A percentile compares a stretch with the other conserved stretches of the same genome.
These are phyloP conservation scores for Paracentrotus lividus DNA, from an alignment of 53 echinoderm and acorn worm species.

Conservation along the genomic window DNA sequence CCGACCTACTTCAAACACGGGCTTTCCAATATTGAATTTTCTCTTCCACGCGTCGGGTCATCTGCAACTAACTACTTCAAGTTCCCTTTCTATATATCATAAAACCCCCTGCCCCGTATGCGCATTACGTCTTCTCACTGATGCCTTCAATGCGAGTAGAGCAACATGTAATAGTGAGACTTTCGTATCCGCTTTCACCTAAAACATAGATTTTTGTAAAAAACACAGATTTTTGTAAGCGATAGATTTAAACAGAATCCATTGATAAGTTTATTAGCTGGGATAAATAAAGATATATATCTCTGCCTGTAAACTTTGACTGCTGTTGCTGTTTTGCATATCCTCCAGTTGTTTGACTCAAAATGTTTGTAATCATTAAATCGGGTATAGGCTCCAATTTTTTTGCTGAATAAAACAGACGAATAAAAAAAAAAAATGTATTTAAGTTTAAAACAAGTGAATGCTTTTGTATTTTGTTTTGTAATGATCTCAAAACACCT, in stretches of 20 bases:
- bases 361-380: too few relatives aligned
- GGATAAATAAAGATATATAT: too few relatives aligned
- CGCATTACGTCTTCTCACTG: slow-evolving; percentile 4
- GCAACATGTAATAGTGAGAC: slow-evolving; percentile 43
- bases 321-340: too few relatives aligned
- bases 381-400: too few relatives aligned
- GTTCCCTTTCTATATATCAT: neutral
- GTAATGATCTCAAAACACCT: too few relatives aligned
- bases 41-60: neutral
- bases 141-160: neutral
- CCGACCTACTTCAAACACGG: slow-evolving; percentile 63
- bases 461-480: too few relatives aligned
- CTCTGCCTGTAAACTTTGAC: too few relatives aligned
- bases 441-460: too few relatives aligned
- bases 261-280: neutral
- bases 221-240: neutral
- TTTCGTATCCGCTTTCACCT: neutral
- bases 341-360: too few relatives aligned
- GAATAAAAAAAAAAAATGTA: too few relatives aligned
- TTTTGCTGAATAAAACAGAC: too few relatives aligned
- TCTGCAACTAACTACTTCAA: slow-evolving; percentile 48
- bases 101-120: neutral
- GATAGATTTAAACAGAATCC: neutral
- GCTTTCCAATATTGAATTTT: slow-evolving; percentile 59
- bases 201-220: slow-evolving; percentile 13